Conservation (phyloP, 2,113 vertebrate species). For the Prionailurus viverrinus region DNA sequence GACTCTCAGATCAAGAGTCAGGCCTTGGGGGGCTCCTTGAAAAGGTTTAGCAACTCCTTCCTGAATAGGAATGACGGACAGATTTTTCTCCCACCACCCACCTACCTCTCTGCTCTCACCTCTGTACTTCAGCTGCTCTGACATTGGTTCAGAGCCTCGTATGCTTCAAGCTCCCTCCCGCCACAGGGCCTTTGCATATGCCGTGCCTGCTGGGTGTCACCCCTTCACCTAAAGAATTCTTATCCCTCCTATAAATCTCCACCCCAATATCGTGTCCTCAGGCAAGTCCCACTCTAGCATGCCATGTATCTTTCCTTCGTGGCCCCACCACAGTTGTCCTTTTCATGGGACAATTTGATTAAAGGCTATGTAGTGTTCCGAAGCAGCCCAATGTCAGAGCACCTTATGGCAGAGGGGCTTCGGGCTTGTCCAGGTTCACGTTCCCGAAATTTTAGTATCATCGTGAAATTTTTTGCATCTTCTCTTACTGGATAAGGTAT, state of each 20-base stretch:
- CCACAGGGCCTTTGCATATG: slow-evolving; percentile 10
- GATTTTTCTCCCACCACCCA: background rate
- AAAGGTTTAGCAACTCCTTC: background rate
- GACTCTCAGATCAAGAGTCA: background rate
- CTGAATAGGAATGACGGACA: background rate
- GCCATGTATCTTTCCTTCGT: background rate
- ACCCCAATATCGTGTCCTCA: background rate
- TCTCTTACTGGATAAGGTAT: background rate
- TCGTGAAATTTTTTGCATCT: background rate
- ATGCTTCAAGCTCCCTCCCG: background rate
- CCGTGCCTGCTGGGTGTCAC: background rate
- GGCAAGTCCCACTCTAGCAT: background rate
- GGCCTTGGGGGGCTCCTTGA: background rate
- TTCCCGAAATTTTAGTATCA: background rate
- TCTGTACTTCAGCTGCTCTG: background rate
- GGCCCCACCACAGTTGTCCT: background rate
- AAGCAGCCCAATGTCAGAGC: background rate
- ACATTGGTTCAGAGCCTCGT: background rate
- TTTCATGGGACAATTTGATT: background rate
- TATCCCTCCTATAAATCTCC: background rate
- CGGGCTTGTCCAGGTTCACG: background rate
- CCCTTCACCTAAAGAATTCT: background rate
- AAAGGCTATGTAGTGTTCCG: background rate
- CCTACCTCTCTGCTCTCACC: background rate
- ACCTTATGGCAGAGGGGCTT: background rate